Evolutionary conservation across 2,797 vertebrate species (phyloP), one percentile per base, ranked within the genome.

Genomic region (Petrocephalus sullivani): DNA sequence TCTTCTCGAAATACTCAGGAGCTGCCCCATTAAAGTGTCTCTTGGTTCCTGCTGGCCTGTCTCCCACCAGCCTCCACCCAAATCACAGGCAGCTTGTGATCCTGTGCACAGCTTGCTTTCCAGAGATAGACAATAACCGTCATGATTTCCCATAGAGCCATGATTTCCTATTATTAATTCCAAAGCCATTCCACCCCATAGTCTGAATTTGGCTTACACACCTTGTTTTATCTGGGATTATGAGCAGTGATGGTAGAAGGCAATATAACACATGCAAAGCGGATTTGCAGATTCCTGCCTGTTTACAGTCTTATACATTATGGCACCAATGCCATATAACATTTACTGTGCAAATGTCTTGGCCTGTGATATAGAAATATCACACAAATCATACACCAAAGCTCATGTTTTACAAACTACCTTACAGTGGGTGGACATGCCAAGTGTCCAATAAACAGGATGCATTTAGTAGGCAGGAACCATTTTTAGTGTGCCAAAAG

Each of bases 151-250:
- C 46, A 19, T 82, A 5, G 4, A 58, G 46, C 78, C 86, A 67
- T 67, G 56, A 21, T 56, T 87, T 87, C 60, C 54, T 57, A 83
- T 56, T 56, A 87, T 56, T 49, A 51, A 64, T 87, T 87, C 46
- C 53, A 71, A 84, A 56, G 81, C 85, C 71, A 56, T 54, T 64
- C 61, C 19, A 37, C 7, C 41, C 81, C 19, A 19, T 14, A 61
- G 46, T 61, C 88, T 82, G 53, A 33, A 46, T 14, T 51, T 61
- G 88, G 86, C 86, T 19, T 12, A 58, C 89, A 87, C 85, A 83
- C 28, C 89, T 67, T 87, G 58, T 5, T 57, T 89, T 89, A 89
- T 87, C 86, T 53, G 60, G 53, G 87, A 88, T 88, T 88, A 88
- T 23, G 86, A 21, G 21, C 2, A 28, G 56, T 23, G 7, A 87